Conservation (phyloP, 2,797 vertebrate genomes). For the Eupleurogrammus muticus region DNA sequence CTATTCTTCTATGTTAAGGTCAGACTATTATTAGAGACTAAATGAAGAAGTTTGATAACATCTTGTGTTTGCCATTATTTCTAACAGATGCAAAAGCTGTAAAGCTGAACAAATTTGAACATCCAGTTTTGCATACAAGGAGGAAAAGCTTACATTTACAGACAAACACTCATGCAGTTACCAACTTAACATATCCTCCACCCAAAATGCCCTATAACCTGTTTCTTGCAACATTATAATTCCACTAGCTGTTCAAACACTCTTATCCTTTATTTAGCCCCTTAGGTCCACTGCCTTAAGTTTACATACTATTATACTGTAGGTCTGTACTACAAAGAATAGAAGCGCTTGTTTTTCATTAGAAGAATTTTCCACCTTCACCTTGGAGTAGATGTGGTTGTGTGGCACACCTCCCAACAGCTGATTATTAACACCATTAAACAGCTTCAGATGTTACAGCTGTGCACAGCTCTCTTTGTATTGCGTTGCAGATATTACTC, state of each 20-base stretch:
- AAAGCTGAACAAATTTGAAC: not conserved
- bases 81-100: not conserved
- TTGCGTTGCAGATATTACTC: constrained; percentile 7
- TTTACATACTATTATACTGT: constrained; percentile 28
- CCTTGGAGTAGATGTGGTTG: constrained; percentile 54
- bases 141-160: not conserved
- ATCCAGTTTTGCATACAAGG: not conserved
- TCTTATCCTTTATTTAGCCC: constrained; percentile 12
- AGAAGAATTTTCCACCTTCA: constrained; percentile 76
- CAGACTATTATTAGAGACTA: constrained; percentile 23
- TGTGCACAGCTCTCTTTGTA: constrained; percentile 35
- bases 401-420: constrained; percentile 54
- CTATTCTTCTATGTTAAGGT: constrained; percentile 17
- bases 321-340: constrained; percentile 21
- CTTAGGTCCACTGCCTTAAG: constrained; percentile 29
- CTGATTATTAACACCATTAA: constrained; percentile 67
- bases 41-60: constrained; percentile 13
- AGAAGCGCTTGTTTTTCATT: constrained; percentile 67
- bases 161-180: no score
- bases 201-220: not conserved
- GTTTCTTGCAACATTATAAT: no score
- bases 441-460: constrained; percentile 69
- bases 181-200: not conserved
- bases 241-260: constrained; percentile 5
- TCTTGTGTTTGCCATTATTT: not conserved